These are phyloP conservation scores for Sturnus vulgaris DNA, from an alignment of 2,113 vertebrate species.

Conservation along the genomic window DNA sequence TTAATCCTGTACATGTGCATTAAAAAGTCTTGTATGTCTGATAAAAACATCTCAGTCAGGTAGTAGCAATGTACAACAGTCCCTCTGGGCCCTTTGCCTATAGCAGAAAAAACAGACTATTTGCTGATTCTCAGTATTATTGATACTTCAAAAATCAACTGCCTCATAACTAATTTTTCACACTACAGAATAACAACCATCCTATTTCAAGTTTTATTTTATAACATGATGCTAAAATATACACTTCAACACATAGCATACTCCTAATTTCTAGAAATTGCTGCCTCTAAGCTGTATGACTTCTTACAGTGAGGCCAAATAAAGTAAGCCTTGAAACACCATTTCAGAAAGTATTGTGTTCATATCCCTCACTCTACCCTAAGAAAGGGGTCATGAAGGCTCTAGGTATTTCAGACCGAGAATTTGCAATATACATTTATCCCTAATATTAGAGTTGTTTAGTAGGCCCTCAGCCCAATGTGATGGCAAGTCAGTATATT, in stretches of 20 bases:
- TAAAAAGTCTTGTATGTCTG: neutral
- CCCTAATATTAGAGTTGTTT: neutral
- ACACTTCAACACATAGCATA: neutral
- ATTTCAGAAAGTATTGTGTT: neutral
- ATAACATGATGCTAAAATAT: neutral
- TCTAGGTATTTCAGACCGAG: neutral
- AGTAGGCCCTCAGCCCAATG: neutral
- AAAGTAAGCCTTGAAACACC: neutral
- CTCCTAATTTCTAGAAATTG: neutral
- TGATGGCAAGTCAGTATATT: neutral
- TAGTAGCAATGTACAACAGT: slow-evolving; percentile 5
- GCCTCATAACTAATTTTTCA: neutral
- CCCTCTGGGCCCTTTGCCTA: neutral
- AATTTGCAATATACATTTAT: neutral
- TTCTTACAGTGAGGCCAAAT: neutral
- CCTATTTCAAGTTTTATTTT: neutral
- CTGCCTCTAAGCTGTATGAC: neutral
- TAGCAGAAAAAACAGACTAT: neutral
- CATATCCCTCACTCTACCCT: neutral
- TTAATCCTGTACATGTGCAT: neutral
- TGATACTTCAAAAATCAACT: neutral
- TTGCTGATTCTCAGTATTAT: neutral
- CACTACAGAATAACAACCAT: neutral
- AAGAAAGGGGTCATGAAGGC: neutral
- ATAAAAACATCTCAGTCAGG: slow-evolving; percentile 22